A percentile compares a stretch with the other conserved stretches of the same genome.
These are phyloP conservation scores for Hypothenemus hampei DNA, from an alignment of 1,140 invertebrate species.

Conservation along the genomic window DNA sequence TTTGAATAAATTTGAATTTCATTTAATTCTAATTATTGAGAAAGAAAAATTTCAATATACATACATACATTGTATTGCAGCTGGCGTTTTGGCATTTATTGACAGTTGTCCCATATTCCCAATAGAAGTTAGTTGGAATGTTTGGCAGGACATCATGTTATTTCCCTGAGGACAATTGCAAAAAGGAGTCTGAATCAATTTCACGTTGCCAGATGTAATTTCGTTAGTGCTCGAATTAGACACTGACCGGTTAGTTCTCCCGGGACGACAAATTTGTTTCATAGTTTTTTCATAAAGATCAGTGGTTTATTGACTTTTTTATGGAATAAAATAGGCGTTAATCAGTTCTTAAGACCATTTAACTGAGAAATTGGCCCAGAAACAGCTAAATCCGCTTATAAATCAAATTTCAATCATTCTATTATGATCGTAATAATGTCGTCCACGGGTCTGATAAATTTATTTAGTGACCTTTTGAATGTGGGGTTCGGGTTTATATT, in stretches of 20 bases:
- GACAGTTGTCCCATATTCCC: conserved; percentile 26
- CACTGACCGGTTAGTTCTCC: conserved; percentile 13
- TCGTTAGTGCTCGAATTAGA: conserved; percentile 22
- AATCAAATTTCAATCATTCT: too few relatives aligned
- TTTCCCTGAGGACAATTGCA: conserved; percentile 33
- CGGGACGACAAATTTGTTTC: conserved; percentile 8
- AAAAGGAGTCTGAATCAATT: conserved; percentile 28
- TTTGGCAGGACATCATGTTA: conserved; percentile 39
- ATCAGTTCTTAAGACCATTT: too few relatives aligned
- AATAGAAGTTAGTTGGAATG: conserved; percentile 33
- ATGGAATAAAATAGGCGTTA: too few relatives aligned
- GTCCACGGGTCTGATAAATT: conserved; percentile 1
- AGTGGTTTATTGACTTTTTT: too few relatives aligned
- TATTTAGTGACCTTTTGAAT: conserved; percentile 3
- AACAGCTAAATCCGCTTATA: too few relatives aligned
- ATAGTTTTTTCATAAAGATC: too few relatives aligned
- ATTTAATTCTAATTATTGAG: too few relatives aligned
- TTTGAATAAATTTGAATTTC: too few relatives aligned
- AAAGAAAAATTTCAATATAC: too few relatives aligned
- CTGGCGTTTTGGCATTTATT: conserved; percentile 24
- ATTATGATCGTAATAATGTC: neutral
- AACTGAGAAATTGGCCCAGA: too few relatives aligned
- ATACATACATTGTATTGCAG: conserved; percentile 4
- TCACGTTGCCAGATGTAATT: conserved; percentile 23
- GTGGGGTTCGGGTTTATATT: too few relatives aligned